Evolutionary conservation across 2,113 vertebrate species (phyloP).

Genomic region (Naja naja): DNA sequence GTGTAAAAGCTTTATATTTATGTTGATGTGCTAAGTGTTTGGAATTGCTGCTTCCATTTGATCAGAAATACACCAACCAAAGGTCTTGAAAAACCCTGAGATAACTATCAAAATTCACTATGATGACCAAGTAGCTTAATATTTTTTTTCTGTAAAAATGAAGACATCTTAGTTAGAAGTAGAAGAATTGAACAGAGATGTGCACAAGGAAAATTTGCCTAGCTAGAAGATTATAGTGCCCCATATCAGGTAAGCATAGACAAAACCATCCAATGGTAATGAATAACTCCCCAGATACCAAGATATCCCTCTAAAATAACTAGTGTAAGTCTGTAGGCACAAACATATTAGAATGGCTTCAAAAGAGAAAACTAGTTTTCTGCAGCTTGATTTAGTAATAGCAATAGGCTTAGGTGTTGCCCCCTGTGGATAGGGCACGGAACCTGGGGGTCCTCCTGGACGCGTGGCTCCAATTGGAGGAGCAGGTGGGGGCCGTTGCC

Average conservation of each 20-base stretch:
- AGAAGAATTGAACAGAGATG: background rate
- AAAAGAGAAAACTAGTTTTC: background rate
- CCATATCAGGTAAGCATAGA: background rate
- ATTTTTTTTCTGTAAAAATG: background rate
- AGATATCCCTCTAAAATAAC: background rate
- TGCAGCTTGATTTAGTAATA: background rate
- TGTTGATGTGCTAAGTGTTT: background rate
- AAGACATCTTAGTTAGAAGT: background rate
- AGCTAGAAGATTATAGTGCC: background rate
- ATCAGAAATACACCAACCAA: background rate
- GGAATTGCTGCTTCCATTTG: background rate
- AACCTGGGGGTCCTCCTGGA: too few species aligned
- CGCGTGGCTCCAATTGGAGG: too few species aligned
- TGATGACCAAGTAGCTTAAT: background rate
- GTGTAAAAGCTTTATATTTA: background rate
- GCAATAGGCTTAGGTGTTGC: background rate
- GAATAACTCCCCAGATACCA: background rate
- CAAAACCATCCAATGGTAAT: background rate
- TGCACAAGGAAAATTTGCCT: background rate
- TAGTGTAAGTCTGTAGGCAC: background rate
- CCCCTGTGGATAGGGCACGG: too few species aligned
- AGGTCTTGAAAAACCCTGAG: background rate
- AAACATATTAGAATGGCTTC: background rate
- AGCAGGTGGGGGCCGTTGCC: too few species aligned
- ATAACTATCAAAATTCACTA: background rate